These are phyloP conservation scores for Drosophila helvetica DNA, from an alignment of 2,888 invertebrate genomes.

Conservation along the genomic window DNA sequence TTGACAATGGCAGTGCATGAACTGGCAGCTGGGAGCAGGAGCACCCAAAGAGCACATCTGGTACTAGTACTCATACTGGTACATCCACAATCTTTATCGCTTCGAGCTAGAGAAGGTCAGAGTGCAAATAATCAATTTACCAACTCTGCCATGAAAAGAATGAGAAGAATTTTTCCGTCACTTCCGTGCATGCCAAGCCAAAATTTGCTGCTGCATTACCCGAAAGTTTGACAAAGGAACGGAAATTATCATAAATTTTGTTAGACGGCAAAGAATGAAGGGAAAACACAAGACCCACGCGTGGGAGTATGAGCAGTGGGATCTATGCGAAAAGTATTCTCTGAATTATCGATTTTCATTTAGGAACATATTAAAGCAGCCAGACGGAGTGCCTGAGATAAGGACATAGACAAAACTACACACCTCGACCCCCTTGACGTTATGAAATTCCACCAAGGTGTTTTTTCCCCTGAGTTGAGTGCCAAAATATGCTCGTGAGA, in stretches of 20 bases:
- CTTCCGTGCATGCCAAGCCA: conserved; percentile 45
- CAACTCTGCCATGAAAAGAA: conserved; percentile 48
- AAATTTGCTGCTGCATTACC: conserved; percentile 45
- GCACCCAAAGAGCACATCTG: background rate
- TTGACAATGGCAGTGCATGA: too few species aligned
- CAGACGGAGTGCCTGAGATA: background rate
- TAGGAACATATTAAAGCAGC: conserved; percentile 55
- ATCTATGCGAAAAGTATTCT: conserved; percentile 45
- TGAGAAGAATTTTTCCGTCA: conserved; percentile 42
- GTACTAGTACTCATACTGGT: background rate
- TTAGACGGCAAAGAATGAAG: conserved; percentile 24
- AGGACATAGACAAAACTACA: conserved; percentile 41
- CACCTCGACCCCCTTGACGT: conserved; percentile 36
- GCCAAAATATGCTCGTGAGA: conserved; percentile 27
- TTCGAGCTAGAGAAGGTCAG: conserved; percentile 13
- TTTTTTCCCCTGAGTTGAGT: conserved; percentile 28
- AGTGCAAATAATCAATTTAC: conserved; percentile 50
- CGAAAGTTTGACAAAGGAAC: conserved; percentile 64
- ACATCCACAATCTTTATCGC: conserved; percentile 20
- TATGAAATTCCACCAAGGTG: conserved; percentile 59
- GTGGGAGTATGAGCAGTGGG: conserved; percentile 4
- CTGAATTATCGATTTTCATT: conserved; percentile 71
- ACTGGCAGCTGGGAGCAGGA: background rate
- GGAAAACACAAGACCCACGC: conserved; percentile 8
- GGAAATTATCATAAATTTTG: conserved; percentile 69